Evolutionary conservation across 1,140 invertebrate genomes (phyloP), one percentile per base, ranked within the genome.

Genomic region (Lutraria rhynchaena): DNA sequence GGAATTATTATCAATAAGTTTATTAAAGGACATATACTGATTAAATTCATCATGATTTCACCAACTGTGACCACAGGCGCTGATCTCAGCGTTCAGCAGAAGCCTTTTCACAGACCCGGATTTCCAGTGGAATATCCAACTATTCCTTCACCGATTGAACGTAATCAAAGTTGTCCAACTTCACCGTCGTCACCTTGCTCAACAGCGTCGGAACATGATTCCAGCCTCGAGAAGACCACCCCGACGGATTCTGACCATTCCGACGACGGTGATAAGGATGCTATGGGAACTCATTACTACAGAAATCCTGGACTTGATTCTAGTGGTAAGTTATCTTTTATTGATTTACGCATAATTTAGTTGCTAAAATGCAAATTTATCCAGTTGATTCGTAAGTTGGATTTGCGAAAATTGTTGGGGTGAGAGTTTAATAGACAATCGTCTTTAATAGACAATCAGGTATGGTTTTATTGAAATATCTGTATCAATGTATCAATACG

Each of bases 121-220:
- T 80, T 80, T 41, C 76, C 76, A 35, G 35, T 35, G 51, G 76
- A 80, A 33, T 80, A 80, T 37, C 76, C 76, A 35, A 70, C 63
- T 11, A 70, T 80, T 33, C 76, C 76, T 37, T 80, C 76, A 9
- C 76, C 76, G 15, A 49, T 69, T 22, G 76, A 80, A 15, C 76
- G 76, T 31, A 55, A 41, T n/a, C 76, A 80, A 22, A 80, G 76
- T 22, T 80, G 76, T 31, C 76, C 76, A 17, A 78, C 76, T 1
- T 78, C 76, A 17, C 76, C 76, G 3, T 67, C 76, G 7, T 78
- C 76, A 1, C 76, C 76, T 0, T 78, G 76, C 29, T 78, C 76
- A 0, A 69, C 76, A 24, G 49, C 49, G 15, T 78, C 76, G 17
- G 74, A 69, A 29, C 61, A 71, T 24, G 73, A 70, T 71, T 67